Evolutionary conservation across 2,113 vertebrate genomes (phyloP), one percentile per base, ranked within the genome.

Genomic region (Thunnus maccoyii): DNA sequence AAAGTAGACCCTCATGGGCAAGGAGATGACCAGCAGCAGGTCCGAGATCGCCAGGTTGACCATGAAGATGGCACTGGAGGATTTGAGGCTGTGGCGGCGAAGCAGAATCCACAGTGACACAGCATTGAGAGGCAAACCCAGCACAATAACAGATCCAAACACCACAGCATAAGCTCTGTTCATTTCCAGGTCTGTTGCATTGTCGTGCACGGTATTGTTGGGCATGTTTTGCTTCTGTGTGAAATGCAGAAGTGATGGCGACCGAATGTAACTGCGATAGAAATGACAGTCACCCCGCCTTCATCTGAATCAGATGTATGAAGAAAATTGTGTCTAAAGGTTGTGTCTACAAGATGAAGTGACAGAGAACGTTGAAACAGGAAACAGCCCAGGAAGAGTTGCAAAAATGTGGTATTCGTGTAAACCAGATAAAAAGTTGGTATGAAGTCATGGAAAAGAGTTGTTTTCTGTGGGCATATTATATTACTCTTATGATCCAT

Each of bases 101-200:
- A 92, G 3, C 7, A 94, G 64, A 54, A 91, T 86, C 91, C 92
- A 93, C 47, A 95, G 85, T 0, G 93, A 80, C 3, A 79, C 3
- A 0, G 55, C 76, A 16, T 94, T 95, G 52, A 94, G 91, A 6
- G 92, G 94, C 12, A 94, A 66, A 18, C 93, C 93, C 13, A 93
- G 5, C 0, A 0, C 11, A 11, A 86, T 44, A 1, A 94, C 83
- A 3, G 65, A 56, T 25, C 91, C 93, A 41, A 84, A 95, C 22
- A 86, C 75, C 0, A 32, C 0, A 1, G 90, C 58, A 1, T 89
- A 93, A 0, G 4, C 36, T 1, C 11, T 0, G 67, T 60, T 54
- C 4, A 1, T 41, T 41, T 17, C 60, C 2, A 0, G 0, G 8
- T 54, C 62, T 15, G 51, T 72, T 41, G 25, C 48, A 50, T 74